Base-by-base conservation (phyloP, 2,888 invertebrate species). In the Crioceris asparagi region DNA sequence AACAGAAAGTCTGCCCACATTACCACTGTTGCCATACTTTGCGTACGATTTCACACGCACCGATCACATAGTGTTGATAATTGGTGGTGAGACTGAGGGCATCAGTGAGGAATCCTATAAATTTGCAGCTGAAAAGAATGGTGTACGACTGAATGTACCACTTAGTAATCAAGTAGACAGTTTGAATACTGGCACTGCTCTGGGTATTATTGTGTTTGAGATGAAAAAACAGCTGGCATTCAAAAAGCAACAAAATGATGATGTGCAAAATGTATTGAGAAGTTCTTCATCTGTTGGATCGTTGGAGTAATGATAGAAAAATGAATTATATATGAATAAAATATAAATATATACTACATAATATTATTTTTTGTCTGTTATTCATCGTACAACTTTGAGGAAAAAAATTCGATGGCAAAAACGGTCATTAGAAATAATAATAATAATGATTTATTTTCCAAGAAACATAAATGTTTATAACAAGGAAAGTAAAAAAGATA, bases 81-180 rank as follows among this genome's bases (percentile, higher is more conserved):
- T 93, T 47, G 90, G 92, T 10, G 92, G 92, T 6, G 94, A 94
- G 66, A 88, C 88, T 5, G 75, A 82, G 60, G 90, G 93, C 1
- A 68, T 93, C n/a, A 85, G 86, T 65, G 59, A 69, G 14, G 72
- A 80, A 17, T 79, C 84, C 4, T 79, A 78, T 54, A 63, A 75
- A 47, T 67, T 84, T 42, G 74, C 77, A n/a, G 58, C 65, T 18
- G 58, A 63, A 19, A 66, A 62, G 40, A 68, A 72, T 36, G 82
- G 83, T 7, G 59, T 73, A 17, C 21, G 33, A 12, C 57, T 93
- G 18, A 77, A 83, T 60, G 80, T 94, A 46, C 92, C 93, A 0
- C 64, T 93, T 51, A 72, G 72, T 39, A 74, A 73, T 54, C 74
- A 75, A 4, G 71, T 90, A 1, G 85, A 93, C 32, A 92, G 92